Percentiles rank a stretch among this genome's conserved stretches.
Conservation (phyloP, 1,140 invertebrate genomes). For the Chymomyza costata region DNA sequence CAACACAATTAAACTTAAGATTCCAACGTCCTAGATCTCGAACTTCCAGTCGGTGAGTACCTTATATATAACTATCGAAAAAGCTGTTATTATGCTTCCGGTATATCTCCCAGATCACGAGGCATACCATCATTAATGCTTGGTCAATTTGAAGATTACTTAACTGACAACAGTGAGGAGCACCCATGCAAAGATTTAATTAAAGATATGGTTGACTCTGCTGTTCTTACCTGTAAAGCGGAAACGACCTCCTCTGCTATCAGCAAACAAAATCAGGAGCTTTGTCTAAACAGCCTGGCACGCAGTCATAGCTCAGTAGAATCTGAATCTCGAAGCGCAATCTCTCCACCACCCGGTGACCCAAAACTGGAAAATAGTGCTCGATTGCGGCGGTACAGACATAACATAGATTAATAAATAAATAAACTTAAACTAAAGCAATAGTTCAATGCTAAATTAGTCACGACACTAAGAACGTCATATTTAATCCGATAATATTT, state of each 20-base stretch:
- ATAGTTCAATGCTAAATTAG: too few species aligned
- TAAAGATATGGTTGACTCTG: slow-evolving; percentile 5
- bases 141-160: slow-evolving; percentile 54
- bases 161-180: slow-evolving; percentile 49
- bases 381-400: slow-evolving; percentile 67
- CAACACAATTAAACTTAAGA: slow-evolving; percentile 82
- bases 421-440: too few species aligned
- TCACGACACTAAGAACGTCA: too few species aligned
- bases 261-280: slow-evolving; percentile 17
- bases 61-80: background rate
- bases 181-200: slow-evolving; percentile 3
- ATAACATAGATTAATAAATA: slow-evolving; percentile 66
- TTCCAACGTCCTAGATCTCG: slow-evolving; percentile 81
- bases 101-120: slow-evolving; percentile 34
- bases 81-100: background rate
- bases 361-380: slow-evolving; percentile 72
- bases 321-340: slow-evolving; percentile 40
- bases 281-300: slow-evolving; percentile 13
- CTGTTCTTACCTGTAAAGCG: background rate
- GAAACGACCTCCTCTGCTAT: background rate
- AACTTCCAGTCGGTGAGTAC: slow-evolving; percentile 50
- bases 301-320: slow-evolving; percentile 30
- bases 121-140: slow-evolving; percentile 49
- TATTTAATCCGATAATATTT: background rate
- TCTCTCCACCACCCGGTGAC: slow-evolving; percentile 68